Conservation (phyloP, 92 coral and sea anemone species). For the Zoanthus gigantus region DNA sequence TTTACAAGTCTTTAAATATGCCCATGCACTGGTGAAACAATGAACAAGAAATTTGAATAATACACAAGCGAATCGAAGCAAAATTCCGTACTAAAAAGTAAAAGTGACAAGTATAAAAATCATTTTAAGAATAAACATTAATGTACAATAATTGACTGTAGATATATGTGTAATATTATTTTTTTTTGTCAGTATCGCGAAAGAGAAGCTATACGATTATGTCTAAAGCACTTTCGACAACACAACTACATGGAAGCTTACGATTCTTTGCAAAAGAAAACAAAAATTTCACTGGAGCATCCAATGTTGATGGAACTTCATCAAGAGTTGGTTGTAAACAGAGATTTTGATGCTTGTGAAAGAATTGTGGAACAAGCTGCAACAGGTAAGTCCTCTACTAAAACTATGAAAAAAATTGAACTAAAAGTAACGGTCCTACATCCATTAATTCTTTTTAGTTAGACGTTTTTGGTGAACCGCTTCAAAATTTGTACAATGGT, state of each 20-base stretch:
- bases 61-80: no score
- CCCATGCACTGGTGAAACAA: no score
- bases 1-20: no score
- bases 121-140: no score
- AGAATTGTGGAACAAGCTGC: constrained; percentile 85
- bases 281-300: constrained; percentile 89
- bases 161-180: not conserved
- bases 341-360: constrained; percentile 92
- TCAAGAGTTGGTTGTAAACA: constrained; percentile 75
- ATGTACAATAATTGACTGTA: no score
- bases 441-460: no score
- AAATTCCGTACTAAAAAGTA: no score
- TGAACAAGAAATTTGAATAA: no score
- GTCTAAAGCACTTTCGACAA: constrained; percentile 95
- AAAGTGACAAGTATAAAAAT: no score
- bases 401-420: no score
- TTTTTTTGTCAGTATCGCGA: constrained; percentile 81
- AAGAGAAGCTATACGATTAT: constrained; percentile 92
- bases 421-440: no score
- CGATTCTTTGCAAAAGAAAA: constrained; percentile 94
- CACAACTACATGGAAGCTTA: constrained; percentile 97
- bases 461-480: no score
- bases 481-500: not conserved
- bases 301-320: constrained; percentile 90
- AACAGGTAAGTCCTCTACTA: constrained; percentile 57